phyloP scores from a whole-genome alignment of 2,888 invertebrate species.

The Lathronympha strigana region DNA sequence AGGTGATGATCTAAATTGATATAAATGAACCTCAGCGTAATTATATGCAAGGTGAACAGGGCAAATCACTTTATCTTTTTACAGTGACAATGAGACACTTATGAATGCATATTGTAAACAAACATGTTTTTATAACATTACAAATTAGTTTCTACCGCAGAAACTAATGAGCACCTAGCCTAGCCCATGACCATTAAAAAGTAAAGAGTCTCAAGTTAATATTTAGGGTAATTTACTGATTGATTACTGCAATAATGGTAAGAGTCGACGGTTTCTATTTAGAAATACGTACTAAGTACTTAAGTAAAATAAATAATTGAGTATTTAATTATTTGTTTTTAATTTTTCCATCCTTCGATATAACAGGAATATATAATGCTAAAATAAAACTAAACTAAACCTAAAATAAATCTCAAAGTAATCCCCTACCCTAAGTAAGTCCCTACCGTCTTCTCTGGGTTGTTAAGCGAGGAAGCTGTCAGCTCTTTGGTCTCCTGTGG shows the following conservation, averaged over 20 bases:
- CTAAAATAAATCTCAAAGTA: no score
- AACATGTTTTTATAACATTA: no score
- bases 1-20: no score
- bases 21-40: no score
- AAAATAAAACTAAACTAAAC: neutral
- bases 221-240: neutral
- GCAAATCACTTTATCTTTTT: no score
- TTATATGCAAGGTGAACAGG: no score
- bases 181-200: conserved; percentile 5
- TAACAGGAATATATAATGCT: neutral
- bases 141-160: conserved; percentile 7
- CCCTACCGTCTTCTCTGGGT: no score
- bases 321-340: neutral
- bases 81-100: no score
- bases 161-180: conserved; percentile 7
- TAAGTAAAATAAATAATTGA: conserved; percentile 18
- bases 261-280: neutral
- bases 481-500: no score
- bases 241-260: neutral
- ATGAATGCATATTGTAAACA: no score
- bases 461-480: no score
- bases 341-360: neutral
- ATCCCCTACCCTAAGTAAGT: no score
- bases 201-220: conserved; percentile 5
- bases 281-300: conserved; percentile 13